These are phyloP conservation scores for Drosophila seclusa DNA, from an alignment of 2,888 invertebrate species.

Conservation along the genomic window DNA sequence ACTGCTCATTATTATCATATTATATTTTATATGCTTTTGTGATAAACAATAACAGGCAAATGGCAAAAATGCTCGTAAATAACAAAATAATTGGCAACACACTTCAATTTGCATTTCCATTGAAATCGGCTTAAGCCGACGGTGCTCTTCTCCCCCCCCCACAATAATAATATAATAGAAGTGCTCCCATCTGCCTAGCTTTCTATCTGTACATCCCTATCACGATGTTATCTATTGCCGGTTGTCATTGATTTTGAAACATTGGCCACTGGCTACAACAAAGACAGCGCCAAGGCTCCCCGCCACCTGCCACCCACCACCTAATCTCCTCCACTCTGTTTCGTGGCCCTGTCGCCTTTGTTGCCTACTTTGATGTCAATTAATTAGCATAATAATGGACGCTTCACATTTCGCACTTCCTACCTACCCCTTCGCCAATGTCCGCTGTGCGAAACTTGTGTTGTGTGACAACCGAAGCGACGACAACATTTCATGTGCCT, in stretches of 20 bases:
- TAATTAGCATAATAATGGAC: constrained; percentile 81
- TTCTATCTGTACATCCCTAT: constrained; percentile 7
- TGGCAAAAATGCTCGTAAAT: constrained; percentile 63
- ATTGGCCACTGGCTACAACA: constrained; percentile 42
- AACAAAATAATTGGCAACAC: constrained; percentile 79
- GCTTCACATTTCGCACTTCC: constrained; percentile 73
- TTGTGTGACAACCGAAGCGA: constrained; percentile 67
- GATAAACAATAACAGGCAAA: constrained; percentile 42
- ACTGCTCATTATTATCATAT: constrained; percentile 74
- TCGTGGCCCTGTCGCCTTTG: constrained; percentile 1
- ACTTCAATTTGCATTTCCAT: constrained; percentile 80
- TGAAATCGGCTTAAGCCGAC: constrained; percentile 73
- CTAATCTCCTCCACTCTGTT: background rate
- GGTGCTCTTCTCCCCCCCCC: background rate
- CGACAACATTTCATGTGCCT: constrained; percentile 66
- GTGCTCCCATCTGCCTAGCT: constrained; percentile 5
- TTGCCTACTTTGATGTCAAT: constrained; percentile 76
- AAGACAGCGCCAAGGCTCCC: constrained; percentile 38
- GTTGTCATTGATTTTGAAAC: constrained; percentile 72
- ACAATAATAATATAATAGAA: constrained; percentile 38
- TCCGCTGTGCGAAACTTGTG: background rate
- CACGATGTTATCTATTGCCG: constrained; percentile 62
- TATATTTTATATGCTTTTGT: constrained; percentile 64
- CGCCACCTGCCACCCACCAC: constrained; percentile 5
- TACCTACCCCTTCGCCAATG: background rate